A percentile compares a stretch with the other conserved stretches of the same genome.
phyloP scores from a whole-genome alignment of 2,113 vertebrate species.

The Macquaria ambigua region DNA sequence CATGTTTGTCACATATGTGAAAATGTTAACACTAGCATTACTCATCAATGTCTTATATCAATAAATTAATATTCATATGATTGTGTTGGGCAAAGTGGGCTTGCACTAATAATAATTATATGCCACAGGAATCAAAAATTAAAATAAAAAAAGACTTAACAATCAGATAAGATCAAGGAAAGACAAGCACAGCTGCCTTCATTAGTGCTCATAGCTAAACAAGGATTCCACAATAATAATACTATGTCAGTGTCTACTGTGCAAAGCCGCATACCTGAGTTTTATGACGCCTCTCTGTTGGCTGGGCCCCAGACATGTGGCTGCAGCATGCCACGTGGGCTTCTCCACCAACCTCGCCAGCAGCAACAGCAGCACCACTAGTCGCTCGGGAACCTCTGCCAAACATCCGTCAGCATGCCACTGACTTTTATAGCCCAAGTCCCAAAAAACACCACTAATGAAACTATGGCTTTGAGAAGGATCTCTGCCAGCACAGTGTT shows the following conservation, averaged over 20 bases:
- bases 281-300: slow-evolving; percentile 59
- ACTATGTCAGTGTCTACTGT: slow-evolving; percentile 30
- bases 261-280: slow-evolving; percentile 47
- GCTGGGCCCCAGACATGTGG: slow-evolving; percentile 69
- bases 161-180: background rate
- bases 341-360: slow-evolving; percentile 42
- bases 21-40: background rate
- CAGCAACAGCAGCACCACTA: slow-evolving; percentile 52
- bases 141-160: background rate
- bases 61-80: background rate
- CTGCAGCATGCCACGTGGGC: slow-evolving; percentile 69
- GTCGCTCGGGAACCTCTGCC: slow-evolving; percentile 52
- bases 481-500: slow-evolving; percentile 47
- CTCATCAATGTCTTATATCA: background rate
- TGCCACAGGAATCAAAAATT: background rate
- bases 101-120: background rate
- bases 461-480: slow-evolving; percentile 45
- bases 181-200: slow-evolving; percentile 19
- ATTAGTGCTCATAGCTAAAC: slow-evolving; percentile 21
- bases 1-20: background rate
- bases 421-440: slow-evolving; percentile 67
- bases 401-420: slow-evolving; percentile 75
- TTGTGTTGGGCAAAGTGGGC: background rate
- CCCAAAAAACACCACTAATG: slow-evolving; percentile 57
- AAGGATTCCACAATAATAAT: slow-evolving; percentile 31